These are phyloP conservation scores for Podarcis muralis DNA, from an alignment of 2,113 vertebrate genomes.

Conservation along the genomic window DNA sequence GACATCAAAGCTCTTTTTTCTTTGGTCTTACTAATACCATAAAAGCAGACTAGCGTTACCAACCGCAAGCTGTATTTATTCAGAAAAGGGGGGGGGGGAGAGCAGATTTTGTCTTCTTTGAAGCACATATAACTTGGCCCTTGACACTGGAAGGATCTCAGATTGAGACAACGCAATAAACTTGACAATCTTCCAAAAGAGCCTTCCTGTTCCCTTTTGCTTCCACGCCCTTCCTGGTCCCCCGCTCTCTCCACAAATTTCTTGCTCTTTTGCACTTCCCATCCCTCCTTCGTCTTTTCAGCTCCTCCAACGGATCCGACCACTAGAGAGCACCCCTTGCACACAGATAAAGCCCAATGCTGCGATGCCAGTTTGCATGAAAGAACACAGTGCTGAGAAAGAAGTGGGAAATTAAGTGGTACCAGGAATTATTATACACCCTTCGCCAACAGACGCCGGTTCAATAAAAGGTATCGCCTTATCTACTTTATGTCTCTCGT, in stretches of 20 bases:
- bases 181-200: background rate
- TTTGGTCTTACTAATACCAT: slow-evolving; percentile 5
- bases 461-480: slow-evolving; percentile 32
- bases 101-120: background rate
- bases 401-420: slow-evolving; percentile 62
- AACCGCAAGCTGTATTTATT: background rate
- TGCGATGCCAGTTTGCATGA: background rate
- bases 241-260: background rate
- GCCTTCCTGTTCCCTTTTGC: background rate
- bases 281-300: background rate
- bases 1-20: slow-evolving; percentile 2
- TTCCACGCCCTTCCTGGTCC: background rate
- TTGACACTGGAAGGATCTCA: slow-evolving; percentile 11
- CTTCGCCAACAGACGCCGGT: background rate
- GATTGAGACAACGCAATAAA: background rate
- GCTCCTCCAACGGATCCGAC: slow-evolving; percentile 17
- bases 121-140: background rate
- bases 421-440: slow-evolving; percentile 72
- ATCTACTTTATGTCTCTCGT: slow-evolving; percentile 42
- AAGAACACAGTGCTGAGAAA: slow-evolving; percentile 52
- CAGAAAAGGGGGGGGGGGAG: background rate
- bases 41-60: background rate
- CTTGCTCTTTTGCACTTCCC: background rate
- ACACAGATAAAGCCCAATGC: background rate
- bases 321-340: slow-evolving; percentile 72